A percentile compares a stretch with the other conserved stretches of the same genome.
These are phyloP conservation scores for Zeugodacus cucurbitae DNA, from an alignment of 1,140 invertebrate genomes.

Conservation along the genomic window DNA sequence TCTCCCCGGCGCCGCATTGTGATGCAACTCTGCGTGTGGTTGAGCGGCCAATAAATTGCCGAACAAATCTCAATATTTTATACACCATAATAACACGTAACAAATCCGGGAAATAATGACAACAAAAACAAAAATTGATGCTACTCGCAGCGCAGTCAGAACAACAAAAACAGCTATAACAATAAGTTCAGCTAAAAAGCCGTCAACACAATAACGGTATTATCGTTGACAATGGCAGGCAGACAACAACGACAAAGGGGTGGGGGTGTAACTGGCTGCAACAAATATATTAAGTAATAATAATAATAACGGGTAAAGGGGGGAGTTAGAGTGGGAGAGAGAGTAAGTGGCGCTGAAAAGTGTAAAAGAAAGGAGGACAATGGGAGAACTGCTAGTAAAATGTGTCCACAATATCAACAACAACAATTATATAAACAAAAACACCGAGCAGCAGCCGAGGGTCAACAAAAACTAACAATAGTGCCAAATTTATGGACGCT, in stretches of 20 bases:
- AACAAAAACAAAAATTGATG: neutral
- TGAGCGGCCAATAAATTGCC: conserved; percentile 16
- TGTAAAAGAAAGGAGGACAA: neutral
- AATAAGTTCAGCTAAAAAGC: neutral
- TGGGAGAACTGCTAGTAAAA: neutral
- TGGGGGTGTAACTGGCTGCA: neutral
- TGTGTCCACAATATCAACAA: neutral
- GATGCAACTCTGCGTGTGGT: neutral
- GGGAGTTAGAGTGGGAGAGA: neutral
- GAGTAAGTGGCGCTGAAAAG: neutral
- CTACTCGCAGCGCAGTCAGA: too few relatives aligned
- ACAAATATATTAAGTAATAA: conserved; percentile 9
- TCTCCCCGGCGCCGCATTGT: neutral
- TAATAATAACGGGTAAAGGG: neutral
- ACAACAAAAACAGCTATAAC: neutral
- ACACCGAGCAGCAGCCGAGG: neutral
- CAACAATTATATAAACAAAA: neutral
- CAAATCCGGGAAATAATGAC: neutral
- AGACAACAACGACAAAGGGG: neutral
- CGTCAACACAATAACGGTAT: conserved; percentile 31
- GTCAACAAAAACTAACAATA: neutral
- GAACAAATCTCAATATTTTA: conserved; percentile 29
- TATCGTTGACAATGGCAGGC: neutral
- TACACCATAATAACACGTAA: conserved; percentile 17
- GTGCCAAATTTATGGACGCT: neutral